Evolutionary conservation across 2,888 invertebrate genomes (phyloP), one percentile per base, ranked within the genome.

Genomic region (Drosophila macrothrix): DNA sequence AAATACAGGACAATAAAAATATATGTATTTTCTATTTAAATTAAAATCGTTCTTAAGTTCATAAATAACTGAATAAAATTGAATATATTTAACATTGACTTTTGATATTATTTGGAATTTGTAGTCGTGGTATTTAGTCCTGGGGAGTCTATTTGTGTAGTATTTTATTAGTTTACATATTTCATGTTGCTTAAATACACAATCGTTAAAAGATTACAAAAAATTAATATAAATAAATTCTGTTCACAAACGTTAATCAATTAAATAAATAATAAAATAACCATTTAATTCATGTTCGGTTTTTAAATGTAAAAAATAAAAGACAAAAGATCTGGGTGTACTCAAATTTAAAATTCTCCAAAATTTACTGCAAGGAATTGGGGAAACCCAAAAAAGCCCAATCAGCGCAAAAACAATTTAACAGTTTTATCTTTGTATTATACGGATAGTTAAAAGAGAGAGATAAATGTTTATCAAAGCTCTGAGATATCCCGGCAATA

Each of bases 1-100:
- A 81, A 83, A 81, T 83, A 83, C 83, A 83, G 81, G 83, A 83
- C 83, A 83, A 83, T 83, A 83, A 83, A 78, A 69, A 66, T 73
- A 80, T 68, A 80, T 69, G 73, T 67, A 73, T 56, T 58, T 58
- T 71, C 75, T 78, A 78, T 60, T 55, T 39, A 58, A 63, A 65
- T 65, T 50, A 35, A 61, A 76, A 72, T 73, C 76, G 76, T 81
- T 81, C 76, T 68, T 81, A 81, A 68, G 71, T 78, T 80, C 71
- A 68, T 73, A 68, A 81, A 73, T 52, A 64, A 67, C 28, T 43
- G 52, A 75, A 58, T 66, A 67, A 60, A 73, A 54, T 59, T 37
- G 19, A 68, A 29, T 62, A 67, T 64, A 76, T 64, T 61, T 37
- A 25, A 67, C 14, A 28, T 41, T 29, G 37, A 4, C 35, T 39